These are phyloP conservation scores for Euura lappo DNA, from an alignment of 1,140 invertebrate genomes.

Conservation along the genomic window DNA sequence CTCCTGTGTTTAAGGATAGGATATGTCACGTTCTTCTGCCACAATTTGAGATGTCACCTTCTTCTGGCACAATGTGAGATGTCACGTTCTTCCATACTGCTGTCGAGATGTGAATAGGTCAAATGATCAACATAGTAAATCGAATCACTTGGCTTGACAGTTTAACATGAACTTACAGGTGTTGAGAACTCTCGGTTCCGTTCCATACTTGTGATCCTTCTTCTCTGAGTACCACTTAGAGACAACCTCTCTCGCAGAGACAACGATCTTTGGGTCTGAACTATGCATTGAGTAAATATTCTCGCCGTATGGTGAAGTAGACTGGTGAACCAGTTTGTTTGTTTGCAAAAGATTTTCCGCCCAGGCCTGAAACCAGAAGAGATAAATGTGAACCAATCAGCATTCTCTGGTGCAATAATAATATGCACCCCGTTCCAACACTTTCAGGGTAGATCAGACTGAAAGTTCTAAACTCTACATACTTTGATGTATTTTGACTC, in stretches of 20 bases:
- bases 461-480: no score
- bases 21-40: no score
- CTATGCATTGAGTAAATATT: conserved; percentile 75
- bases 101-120: no score
- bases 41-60: no score
- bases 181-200: conserved; percentile 68
- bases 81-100: no score
- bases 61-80: no score
- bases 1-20: no score
- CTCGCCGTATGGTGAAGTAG: conserved; percentile 68
- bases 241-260: conserved; percentile 69
- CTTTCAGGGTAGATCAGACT: no score
- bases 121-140: neutral
- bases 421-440: no score
- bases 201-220: conserved; percentile 67
- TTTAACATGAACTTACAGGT: conserved; percentile 48
- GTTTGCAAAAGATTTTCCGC: conserved; percentile 76
- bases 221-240: conserved; percentile 75
- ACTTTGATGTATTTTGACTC: no score
- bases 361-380: conserved; percentile 64
- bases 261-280: conserved; percentile 69
- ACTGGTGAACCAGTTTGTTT: conserved; percentile 70
- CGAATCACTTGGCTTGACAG: neutral
- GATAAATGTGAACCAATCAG: conserved; percentile 18
- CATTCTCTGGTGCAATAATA: neutral